Evolutionary conservation across 2,888 invertebrate species (phyloP).

Genomic region (Drosophila kanekoi): DNA sequence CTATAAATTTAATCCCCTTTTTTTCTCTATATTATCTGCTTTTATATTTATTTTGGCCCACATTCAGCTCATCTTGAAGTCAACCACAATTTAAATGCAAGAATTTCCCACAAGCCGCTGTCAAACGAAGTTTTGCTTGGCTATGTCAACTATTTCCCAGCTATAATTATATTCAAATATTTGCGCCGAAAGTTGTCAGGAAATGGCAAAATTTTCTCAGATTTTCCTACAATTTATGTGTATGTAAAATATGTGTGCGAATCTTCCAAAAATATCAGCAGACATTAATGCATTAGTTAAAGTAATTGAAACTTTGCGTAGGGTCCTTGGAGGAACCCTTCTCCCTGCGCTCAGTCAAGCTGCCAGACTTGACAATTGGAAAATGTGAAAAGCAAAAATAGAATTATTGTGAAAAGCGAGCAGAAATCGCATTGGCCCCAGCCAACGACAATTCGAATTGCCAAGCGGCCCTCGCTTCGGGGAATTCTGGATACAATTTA

Average conservation of each 20-base stretch:
- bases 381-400: constrained; percentile 42
- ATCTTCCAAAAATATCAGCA: constrained; percentile 37
- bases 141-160: constrained; percentile 5
- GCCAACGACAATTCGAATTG: constrained; percentile 7
- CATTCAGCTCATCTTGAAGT: background rate
- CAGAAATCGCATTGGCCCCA: constrained; percentile 17
- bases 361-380: constrained; percentile 35
- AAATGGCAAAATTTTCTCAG: background rate
- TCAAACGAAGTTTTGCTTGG: background rate
- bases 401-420: constrained; percentile 50
- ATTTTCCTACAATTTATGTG: background rate
- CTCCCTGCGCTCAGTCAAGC: background rate
- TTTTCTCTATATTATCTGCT: no score
- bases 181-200: background rate
- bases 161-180: constrained; percentile 15
- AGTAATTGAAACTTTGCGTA: constrained; percentile 62
- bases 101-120: background rate
- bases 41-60: background rate
- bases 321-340: constrained; percentile 23
- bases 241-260: constrained; percentile 13
- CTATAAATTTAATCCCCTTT: no score
- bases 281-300: constrained; percentile 68
- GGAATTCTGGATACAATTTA: constrained; percentile 40
- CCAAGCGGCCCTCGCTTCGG: constrained; percentile 29
- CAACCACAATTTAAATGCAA: background rate